Evolutionary conservation across 2,888 invertebrate species (phyloP), one percentile per base, ranked within the genome.

Genomic region (Catotricha subobsoleta): DNA sequence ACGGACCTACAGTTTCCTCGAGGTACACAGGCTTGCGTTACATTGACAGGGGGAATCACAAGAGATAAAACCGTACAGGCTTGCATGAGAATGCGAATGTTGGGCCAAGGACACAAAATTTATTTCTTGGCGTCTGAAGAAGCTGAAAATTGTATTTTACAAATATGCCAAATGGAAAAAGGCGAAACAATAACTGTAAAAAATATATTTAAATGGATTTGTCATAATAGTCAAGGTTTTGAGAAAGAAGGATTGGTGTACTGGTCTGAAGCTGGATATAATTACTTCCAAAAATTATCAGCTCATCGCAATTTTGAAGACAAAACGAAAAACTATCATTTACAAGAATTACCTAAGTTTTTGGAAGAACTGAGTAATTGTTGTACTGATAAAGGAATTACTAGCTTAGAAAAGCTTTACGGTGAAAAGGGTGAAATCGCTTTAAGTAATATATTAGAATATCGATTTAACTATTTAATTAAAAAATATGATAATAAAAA

Each of bases 11-110:
- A 31, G 15, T 39, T 39, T 15, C 39, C 39, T 6, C 4, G 20
- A 15, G 20, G n/a, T 10, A 30, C 30, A 30, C 16, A 10, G 19
- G 39, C 39, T 19, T 30, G 31, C 13, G 31, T 39, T 5, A 39
- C 39, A 3, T 9, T 39, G 3, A 30, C 39, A 3, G 39, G 39
- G 5, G 39, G 30, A 9, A 39, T 39, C 3, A 29, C 39, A 2
- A 29, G 39, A 10, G 39, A 39, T 12, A 39, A 39, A 39, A 39
- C 39, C 8, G 39, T 39, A 3, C 39, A 39, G 10, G 30, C 39
- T 2, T 39, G 30, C 20, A 39, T 39, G 39, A 12, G 39, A 31
- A 39, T 39, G 39, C 30, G 39, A 2, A 29, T 30, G 15, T 21
- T 39, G 30, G 31, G 30, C 2, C 19, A 30, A 28, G 31, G 31